Evolutionary conservation across 2,888 invertebrate species (phyloP), one percentile per base, ranked within the genome.

Genomic region (Ceratothoa steindachneri): DNA sequence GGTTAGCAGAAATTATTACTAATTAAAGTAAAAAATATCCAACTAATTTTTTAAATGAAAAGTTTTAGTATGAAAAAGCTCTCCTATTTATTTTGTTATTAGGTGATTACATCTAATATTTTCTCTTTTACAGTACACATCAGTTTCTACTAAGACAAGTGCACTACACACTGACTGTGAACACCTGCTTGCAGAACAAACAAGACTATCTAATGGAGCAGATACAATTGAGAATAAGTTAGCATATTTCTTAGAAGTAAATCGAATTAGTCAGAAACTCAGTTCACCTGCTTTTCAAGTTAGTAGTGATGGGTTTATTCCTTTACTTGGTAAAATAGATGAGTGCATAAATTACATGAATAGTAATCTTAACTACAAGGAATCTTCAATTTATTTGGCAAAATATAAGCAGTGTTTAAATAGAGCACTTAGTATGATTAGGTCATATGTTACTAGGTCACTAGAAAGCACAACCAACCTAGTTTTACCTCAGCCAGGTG

Each of bases 161-260:
- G 92, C 94, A 0, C 85, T 97, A 2, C 95, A 97, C 83, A 90
- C 89, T 75, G 93, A 93, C 80, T 97, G 97, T 84, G 95, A 97
- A 82, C 93, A 96, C 82, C 86, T 97, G 5, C 88, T 96, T 77
- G 90, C 91, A 1, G 95, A 97, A 83, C 83, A 96, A 86, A 90
- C 89, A 69, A 89, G 91, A 81, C 86, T 97, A 5, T 92, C 92
- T 81, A 88, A 88, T 80, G 89, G 92, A 77, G 92, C 92, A 80
- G 90, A 91, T 78, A 90, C 90, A 72, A 90, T 97, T 71, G 90
- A 91, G 68, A 89, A 90, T 73, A 90, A 91, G 80, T 85, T 97
- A 3, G 89, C 91, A 67, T 93, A 93, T 83, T 97, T 97, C 83
- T 91, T 91, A 72, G 92, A 93, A 84, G 89, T 93, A 3, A 93